A percentile compares a stretch with the other conserved stretches of the same genome.
Conservation (phyloP, 2,113 vertebrate species). For the Erythrocercus mccallii region DNA sequence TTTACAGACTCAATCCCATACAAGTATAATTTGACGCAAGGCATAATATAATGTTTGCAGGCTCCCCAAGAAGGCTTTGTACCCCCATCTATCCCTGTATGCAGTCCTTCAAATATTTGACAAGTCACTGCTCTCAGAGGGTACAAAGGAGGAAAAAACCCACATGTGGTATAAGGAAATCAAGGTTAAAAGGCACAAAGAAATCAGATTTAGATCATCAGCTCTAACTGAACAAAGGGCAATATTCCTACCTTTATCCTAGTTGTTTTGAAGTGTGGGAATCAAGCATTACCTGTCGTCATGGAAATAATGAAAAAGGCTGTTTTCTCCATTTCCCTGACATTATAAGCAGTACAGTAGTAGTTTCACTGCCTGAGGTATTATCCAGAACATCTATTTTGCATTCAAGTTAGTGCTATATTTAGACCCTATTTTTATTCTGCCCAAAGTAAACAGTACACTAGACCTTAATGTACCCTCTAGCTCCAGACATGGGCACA, state of each 20-base stretch:
- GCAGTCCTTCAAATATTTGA: background rate
- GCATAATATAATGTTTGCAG: background rate
- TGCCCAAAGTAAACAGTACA: slow-evolving; percentile 20
- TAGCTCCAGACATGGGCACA: slow-evolving; percentile 22
- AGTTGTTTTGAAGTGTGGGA: background rate
- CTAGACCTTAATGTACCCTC: slow-evolving; percentile 61
- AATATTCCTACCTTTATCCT: background rate
- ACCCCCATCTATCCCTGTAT: background rate
- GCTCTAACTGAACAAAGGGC: background rate
- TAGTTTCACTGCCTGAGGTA: background rate
- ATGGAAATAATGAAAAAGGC: background rate
- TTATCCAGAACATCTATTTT: slow-evolving; percentile 32
- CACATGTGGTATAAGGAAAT: background rate
- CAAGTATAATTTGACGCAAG: background rate
- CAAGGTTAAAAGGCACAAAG: background rate
- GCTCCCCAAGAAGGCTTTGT: background rate
- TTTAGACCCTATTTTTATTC: slow-evolving; percentile 61
- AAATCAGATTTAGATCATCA: background rate
- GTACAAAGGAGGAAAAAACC: background rate
- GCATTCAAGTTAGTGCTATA: slow-evolving; percentile 35
- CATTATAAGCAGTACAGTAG: background rate
- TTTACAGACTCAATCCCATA: background rate
- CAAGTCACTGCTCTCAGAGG: background rate
- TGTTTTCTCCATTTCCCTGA: background rate
- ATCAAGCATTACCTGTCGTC: background rate